phyloP scores from a whole-genome alignment of 2,888 invertebrate species.

The Hemithea aestivaria region DNA sequence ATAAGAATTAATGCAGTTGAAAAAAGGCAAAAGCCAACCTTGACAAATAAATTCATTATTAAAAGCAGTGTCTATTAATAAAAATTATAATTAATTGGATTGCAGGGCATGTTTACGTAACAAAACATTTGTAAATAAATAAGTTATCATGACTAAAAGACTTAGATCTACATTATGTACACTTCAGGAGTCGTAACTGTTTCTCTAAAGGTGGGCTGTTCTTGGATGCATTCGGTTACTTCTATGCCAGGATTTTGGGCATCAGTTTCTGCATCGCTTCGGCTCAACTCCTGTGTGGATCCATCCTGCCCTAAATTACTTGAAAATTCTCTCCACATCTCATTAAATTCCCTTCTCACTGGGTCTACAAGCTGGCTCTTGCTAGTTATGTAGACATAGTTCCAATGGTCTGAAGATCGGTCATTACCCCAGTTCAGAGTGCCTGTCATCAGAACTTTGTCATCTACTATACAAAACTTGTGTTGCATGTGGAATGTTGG shows the following conservation, averaged over 20 bases:
- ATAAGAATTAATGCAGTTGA: constrained; percentile 21
- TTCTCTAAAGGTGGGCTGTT: constrained; percentile 28
- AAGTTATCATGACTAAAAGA: constrained; percentile 29
- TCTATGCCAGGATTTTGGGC: constrained; percentile 9
- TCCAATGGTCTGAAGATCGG: constrained; percentile 84
- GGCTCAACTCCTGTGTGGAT: constrained; percentile 16
- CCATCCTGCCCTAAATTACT: constrained; percentile 22
- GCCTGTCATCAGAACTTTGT: constrained; percentile 81
- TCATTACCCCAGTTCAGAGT: constrained; percentile 88
- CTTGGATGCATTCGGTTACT: constrained; percentile 16
- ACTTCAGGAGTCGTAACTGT: constrained; percentile 46
- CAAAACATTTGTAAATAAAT: constrained; percentile 52
- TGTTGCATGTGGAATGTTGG: constrained; percentile 83
- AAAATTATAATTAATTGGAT: constrained; percentile 36
- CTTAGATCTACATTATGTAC: constrained; percentile 30
- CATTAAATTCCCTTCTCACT: constrained; percentile 79
- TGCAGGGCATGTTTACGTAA: constrained; percentile 47
- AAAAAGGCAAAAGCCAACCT: constrained; percentile 37
- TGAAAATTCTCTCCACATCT: constrained; percentile 73
- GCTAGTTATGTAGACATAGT: constrained; percentile 83
- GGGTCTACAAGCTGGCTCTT: constrained; percentile 73
- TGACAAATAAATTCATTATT: constrained; percentile 31
- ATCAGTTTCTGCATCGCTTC: constrained; percentile 14
- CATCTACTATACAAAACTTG: constrained; percentile 86
- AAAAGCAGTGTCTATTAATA: constrained; percentile 28